These are phyloP conservation scores for Hyposoter didymator DNA, from an alignment of 2,888 invertebrate species.

Conservation along the genomic window DNA sequence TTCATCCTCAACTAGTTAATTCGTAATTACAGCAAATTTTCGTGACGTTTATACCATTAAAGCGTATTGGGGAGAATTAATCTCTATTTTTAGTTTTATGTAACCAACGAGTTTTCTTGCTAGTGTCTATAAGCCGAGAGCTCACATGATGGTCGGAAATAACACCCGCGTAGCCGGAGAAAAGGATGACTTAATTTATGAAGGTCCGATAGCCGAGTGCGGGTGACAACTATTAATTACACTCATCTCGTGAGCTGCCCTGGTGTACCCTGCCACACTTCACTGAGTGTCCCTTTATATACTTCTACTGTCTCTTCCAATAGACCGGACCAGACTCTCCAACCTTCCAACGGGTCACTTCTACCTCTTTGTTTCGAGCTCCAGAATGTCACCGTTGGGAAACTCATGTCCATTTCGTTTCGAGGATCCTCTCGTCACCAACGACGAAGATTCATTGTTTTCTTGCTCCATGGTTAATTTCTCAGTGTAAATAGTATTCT, in stretches of 20 bases:
- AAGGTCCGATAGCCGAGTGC: conserved; percentile 72
- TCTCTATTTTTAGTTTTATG: not conserved
- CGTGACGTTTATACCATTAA: too few relatives aligned
- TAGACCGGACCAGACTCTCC: conserved; percentile 46
- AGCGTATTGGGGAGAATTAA: not conserved
- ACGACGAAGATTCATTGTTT: conserved; percentile 57
- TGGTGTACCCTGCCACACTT: conserved; percentile 54
- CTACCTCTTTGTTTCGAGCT: conserved; percentile 58
- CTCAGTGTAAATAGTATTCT: not conserved
- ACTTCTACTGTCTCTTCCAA: conserved; percentile 40
- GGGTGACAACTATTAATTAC: conserved; percentile 78
- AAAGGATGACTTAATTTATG: conserved; percentile 74
- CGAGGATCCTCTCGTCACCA: conserved; percentile 39
- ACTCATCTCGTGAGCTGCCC: conserved; percentile 64
- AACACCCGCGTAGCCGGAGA: conserved; percentile 1
- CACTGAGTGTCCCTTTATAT: conserved; percentile 34
- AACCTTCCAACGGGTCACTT: conserved; percentile 30
- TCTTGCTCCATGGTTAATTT: conserved; percentile 7
- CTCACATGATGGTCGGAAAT: conserved; percentile 40
- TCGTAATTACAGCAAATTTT: too few relatives aligned
- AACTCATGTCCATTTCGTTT: conserved; percentile 58
- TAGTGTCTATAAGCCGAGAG: conserved; percentile 34
- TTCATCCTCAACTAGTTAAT: too few relatives aligned
- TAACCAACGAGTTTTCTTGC: not conserved
- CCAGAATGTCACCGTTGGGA: conserved; percentile 42